Percentiles rank a stretch among this genome's conserved stretches.
Evolutionary conservation across 2,888 invertebrate species (phyloP).

Genomic region (Tuta absoluta): DNA sequence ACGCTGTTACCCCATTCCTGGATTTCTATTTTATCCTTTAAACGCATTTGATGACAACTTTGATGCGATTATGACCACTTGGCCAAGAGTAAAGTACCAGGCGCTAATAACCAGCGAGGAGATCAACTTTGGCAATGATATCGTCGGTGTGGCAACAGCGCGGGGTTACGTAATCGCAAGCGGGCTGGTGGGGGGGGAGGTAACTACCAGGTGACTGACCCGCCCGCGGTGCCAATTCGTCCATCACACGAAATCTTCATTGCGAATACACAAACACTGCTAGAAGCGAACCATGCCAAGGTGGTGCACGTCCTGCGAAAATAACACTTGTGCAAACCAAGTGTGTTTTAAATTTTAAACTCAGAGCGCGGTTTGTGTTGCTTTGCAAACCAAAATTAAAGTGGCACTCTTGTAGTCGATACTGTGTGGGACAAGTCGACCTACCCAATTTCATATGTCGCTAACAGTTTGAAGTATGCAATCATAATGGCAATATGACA

Average conservation of each 20-base stretch:
- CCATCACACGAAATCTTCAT: slow-evolving; percentile 72
- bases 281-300: slow-evolving; percentile 53
- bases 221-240: slow-evolving; percentile 77
- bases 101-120: slow-evolving; percentile 57
- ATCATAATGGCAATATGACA: no score
- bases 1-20: no score
- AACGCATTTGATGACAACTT: no score
- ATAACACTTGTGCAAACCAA: slow-evolving; percentile 22
- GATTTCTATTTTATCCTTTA: no score
- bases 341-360: slow-evolving; percentile 19
- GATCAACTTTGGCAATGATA: slow-evolving; percentile 70
- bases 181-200: slow-evolving; percentile 52
- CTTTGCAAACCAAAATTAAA: slow-evolving; percentile 12
- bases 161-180: slow-evolving; percentile 65
- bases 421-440: no score
- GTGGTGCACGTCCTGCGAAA: slow-evolving; percentile 35
- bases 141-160: slow-evolving; percentile 69
- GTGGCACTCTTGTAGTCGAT: no score
- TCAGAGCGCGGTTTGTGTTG: slow-evolving; percentile 3
- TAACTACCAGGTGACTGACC: slow-evolving; percentile 68
- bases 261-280: slow-evolving; percentile 42
- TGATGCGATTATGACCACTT: no score
- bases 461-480: no score
- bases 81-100: slow-evolving; percentile 49
- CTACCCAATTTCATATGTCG: no score